These are phyloP conservation scores for Sitta carolinensis DNA, from an alignment of 2,797 vertebrate genomes.

Conservation along the genomic window DNA sequence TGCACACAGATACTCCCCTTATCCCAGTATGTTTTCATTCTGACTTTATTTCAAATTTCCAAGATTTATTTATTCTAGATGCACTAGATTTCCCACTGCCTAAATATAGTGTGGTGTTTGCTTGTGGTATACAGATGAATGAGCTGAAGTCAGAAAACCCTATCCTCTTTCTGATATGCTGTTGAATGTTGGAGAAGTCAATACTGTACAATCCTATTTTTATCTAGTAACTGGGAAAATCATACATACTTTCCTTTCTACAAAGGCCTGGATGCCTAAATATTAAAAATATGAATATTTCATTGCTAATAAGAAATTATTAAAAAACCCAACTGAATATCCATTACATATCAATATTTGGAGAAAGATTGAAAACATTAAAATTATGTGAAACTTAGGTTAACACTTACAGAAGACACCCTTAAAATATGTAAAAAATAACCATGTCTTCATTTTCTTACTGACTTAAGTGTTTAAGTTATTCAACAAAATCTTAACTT, in stretches of 20 bases:
- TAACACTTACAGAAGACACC: not conserved
- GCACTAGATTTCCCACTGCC: not conserved
- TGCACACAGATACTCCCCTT: not conserved
- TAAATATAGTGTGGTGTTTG: not conserved
- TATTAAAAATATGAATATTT: not conserved
- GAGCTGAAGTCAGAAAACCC: not conserved
- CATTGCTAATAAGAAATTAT: not conserved
- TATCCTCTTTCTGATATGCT: not conserved
- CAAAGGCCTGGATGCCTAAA: not conserved
- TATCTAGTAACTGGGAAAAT: not conserved
- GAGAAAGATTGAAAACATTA: not conserved
- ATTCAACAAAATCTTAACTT: not conserved
- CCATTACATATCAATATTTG: not conserved
- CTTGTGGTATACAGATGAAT: not conserved
- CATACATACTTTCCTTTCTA: not conserved
- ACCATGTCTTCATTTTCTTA: not conserved
- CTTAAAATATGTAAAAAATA: not conserved
- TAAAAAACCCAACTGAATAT: not conserved
- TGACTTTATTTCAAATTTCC: not conserved
- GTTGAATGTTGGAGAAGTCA: not conserved
- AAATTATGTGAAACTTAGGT: not conserved
- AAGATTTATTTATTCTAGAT: not conserved
- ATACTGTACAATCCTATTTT: not conserved
- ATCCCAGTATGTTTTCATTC: not conserved
- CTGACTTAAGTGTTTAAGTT: not conserved